Evolutionary conservation across 2,113 vertebrate species (phyloP), one percentile per base, ranked within the genome.

Genomic region (Dryoscopus gambensis): DNA sequence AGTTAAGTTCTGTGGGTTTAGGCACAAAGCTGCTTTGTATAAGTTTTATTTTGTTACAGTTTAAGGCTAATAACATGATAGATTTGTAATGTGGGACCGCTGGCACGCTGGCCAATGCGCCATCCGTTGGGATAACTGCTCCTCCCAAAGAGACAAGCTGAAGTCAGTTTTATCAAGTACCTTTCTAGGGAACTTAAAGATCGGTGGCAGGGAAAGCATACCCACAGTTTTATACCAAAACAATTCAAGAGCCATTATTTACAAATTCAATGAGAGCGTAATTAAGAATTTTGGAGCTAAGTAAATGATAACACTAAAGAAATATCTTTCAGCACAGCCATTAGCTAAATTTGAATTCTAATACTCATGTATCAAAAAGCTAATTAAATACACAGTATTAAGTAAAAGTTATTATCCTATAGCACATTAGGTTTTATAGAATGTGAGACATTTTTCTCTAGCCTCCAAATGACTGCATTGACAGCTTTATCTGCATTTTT

Each of bases 91-190:
- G 13, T 5, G 27, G 53, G 56, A 39, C 21, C 13, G 12, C 0
- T 46, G 23, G 13, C 56, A 46, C 13, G 2, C 0, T 6, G 40
- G 56, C 20, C 30, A 49, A 30, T 1, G 3, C 80, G 40, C 7
- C 4, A 0, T 19, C 42, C 30, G 1, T 20, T 12, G 33, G 46
- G 42, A 10, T 17, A 33, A 44, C 10, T 9, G 17, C 2, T 3
- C 10, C 16, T 79, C 60, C 52, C 50, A 76, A 10, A 40, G 17
- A 42, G 49, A 23, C 6, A 42, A 35, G 46, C 6, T 50, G 11
- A 11, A 60, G 18, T 15, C 35, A 35, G 15, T 46, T 65, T 53
- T 69, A 62, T 18, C 63, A 52, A 13, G 25, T 27, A 8, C 8
- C 14, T 31, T 55, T 23, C 53, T 12, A 40, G n/a, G 7, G 30